Base-by-base conservation (phyloP, 2,888 invertebrate species). In the Himalopsyche tibetana region DNA sequence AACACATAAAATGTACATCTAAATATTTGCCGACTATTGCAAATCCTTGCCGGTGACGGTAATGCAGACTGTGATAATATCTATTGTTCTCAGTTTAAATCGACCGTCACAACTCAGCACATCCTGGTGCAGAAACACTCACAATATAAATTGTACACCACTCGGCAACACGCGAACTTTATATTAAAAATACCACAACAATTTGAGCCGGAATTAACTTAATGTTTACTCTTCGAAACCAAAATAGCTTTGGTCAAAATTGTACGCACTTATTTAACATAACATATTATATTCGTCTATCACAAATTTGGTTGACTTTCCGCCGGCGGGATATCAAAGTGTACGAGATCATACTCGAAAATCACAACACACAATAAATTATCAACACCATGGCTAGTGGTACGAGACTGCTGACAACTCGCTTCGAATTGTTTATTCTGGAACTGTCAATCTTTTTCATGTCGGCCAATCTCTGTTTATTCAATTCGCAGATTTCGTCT, bases 401-500 rank as follows among this genome's bases (percentile, higher is more conserved):
- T 5, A 74, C 11, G 12, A 74, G 36, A 36, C 74, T 74, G 36
- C 15, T 36, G 12, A 74, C 36, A 36, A 74, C 36, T 74, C 74
- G 38, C 4, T 15, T 74, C 1, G 74, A 19, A 36, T 36, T 15
- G 15, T 36, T 74, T 28, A 74, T 74, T 74, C 74, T 19, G 3
- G 74, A 74, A 38, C 74, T 74, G 19, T 74, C 74, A 12, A 74
- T 74, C 5, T 74, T 74, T 36, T 74, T 74, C 74, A 74, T 74
- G 36, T 74, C 74, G 5, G 74, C 74, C 11, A 74, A 28, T 74
- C 74, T 28, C 36, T 36, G 19, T 36, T 74, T 74, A 74, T 74
- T 74, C 74, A 36, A 15, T 36, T 74, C 74, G 36, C 74, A 74
- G 74, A 74, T 38, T 74, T 74, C 81, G 55, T 85, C 85, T 81